Percentiles rank a stretch among this genome's conserved stretches.
phyloP scores from a whole-genome alignment of 2,113 vertebrate genomes.

The Columba livia region DNA sequence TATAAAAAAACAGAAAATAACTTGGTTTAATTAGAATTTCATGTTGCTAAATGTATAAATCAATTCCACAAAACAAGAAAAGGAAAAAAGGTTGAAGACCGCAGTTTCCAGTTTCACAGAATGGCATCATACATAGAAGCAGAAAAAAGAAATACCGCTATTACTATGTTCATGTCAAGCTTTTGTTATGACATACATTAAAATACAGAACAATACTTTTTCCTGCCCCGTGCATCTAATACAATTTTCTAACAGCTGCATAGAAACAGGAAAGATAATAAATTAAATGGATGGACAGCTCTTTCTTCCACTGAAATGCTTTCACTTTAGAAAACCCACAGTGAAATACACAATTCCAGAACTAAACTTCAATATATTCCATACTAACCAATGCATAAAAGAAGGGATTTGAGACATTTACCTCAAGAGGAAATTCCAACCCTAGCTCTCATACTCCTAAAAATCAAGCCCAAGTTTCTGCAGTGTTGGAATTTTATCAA shows the following conservation, averaged over 20 bases:
- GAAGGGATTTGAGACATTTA: background rate
- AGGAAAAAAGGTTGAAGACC: background rate
- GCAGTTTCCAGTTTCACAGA: background rate
- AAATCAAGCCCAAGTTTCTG: background rate
- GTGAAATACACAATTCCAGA: background rate
- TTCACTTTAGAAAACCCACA: background rate
- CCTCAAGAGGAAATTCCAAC: background rate
- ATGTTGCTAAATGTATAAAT: background rate
- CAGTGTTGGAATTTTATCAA: background rate
- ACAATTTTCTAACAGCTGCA: background rate
- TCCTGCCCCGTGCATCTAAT: background rate
- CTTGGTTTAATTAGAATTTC: background rate
- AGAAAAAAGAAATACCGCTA: background rate
- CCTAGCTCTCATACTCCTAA: background rate
- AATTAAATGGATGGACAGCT: background rate
- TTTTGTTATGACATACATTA: background rate
- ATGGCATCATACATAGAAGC: background rate
- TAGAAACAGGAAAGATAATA: background rate
- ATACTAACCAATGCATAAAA: background rate
- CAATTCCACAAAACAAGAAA: background rate
- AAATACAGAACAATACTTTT: background rate
- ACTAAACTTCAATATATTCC: background rate
- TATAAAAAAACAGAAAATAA: conserved; percentile 59
- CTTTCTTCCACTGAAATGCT: background rate
- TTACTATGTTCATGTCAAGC: background rate